Evolutionary conservation across 2,888 invertebrate genomes (phyloP).

Genomic region (Imbricaverruca yamaguchii): DNA sequence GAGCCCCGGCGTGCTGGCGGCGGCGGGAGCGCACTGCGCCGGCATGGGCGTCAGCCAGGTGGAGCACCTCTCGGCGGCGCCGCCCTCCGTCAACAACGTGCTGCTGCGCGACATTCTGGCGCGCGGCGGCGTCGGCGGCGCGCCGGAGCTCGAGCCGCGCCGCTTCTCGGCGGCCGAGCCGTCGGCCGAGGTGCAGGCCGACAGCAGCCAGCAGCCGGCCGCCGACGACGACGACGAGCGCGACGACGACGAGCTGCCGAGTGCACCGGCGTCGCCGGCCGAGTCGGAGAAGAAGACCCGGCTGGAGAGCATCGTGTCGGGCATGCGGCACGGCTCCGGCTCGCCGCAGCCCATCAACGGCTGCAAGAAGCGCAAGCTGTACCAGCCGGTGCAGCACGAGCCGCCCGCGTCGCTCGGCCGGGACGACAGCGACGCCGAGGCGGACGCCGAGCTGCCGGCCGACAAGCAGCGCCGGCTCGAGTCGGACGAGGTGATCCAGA

Average conservation of each 20-base stretch:
- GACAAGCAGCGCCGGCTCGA: slow-evolving; percentile 59
- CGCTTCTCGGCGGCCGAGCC: slow-evolving; percentile 26
- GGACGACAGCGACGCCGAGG: slow-evolving; percentile 30
- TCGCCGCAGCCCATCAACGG: slow-evolving; percentile 59
- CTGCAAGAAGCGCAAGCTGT: slow-evolving; percentile 90
- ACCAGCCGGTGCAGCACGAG: slow-evolving; percentile 90
- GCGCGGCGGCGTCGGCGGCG: slow-evolving; percentile 29
- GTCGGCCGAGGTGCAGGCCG: slow-evolving; percentile 29
- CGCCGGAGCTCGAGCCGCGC: slow-evolving; percentile 29
- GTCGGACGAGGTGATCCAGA: slow-evolving; percentile 44
- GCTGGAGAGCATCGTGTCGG: slow-evolving; percentile 90
- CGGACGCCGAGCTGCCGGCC: slow-evolving; percentile 47
- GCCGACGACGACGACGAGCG: slow-evolving; percentile 31
- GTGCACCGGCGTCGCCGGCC: slow-evolving; percentile 30
- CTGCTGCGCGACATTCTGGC: slow-evolving; percentile 32
- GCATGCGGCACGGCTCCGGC: slow-evolving; percentile 58
- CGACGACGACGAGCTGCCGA: slow-evolving; percentile 27
- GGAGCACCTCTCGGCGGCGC: neutral
- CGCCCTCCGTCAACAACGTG: slow-evolving; percentile 28
- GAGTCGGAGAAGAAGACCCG: slow-evolving; percentile 64
- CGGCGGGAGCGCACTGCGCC: slow-evolving; percentile 28
- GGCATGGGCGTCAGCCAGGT: slow-evolving; percentile 29
- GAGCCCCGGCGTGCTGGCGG: slow-evolving; percentile 30
- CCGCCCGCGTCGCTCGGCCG: slow-evolving; percentile 43
- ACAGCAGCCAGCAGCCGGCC: slow-evolving; percentile 28